Base-by-base conservation (phyloP, 1,140 invertebrate species). In the Drosophila bocki region DNA sequence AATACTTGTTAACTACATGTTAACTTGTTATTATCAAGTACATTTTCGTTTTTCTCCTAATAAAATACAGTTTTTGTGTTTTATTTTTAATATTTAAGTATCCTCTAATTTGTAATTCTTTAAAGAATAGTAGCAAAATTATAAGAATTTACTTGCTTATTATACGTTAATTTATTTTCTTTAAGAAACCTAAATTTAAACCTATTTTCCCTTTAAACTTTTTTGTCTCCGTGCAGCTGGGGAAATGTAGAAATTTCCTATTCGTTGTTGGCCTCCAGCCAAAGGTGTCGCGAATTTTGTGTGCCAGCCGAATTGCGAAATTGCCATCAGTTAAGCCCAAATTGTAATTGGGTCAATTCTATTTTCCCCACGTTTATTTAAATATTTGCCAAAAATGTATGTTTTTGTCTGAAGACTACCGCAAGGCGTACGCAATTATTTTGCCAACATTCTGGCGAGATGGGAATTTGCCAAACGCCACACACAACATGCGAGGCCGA, bases 331-430 rank as follows among this genome's bases (percentile, higher is more conserved):
- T 78, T 78, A 59, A 80, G 80, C 65, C 63, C 69, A 76, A 80
- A 82, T 72, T 78, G 65, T 88, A 88, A 88, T 88, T 88, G 80
- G 84, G 84, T 90, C 85, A 90, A 88, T 88, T 88, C 63, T 61
- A 68, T 62, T 59, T 78, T 62, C 9, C 45, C 68, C 45, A 68
- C 50, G 56, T 63, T 78, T 64, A 84, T 88, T 80, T 68, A 75
- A 83, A 78, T 80, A 70, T 88, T 80, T 61, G 65, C 53, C 80
- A 88, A 67, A 71, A 78, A 47, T 70, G 53, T 74, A 41, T 57
- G 48, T 67, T 61, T 78, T 60, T 61, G 57, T 45, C 63, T 67
- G 63, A 48, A 63, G 67, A 42, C 67, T 32, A 85, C 85, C 85
- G 58, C 85, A 82, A 90, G 70, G 71, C 85, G 82, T 65, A 85